Evolutionary conservation across 2,888 invertebrate species (phyloP).

Genomic region (Cryptophagus acutangulus): DNA sequence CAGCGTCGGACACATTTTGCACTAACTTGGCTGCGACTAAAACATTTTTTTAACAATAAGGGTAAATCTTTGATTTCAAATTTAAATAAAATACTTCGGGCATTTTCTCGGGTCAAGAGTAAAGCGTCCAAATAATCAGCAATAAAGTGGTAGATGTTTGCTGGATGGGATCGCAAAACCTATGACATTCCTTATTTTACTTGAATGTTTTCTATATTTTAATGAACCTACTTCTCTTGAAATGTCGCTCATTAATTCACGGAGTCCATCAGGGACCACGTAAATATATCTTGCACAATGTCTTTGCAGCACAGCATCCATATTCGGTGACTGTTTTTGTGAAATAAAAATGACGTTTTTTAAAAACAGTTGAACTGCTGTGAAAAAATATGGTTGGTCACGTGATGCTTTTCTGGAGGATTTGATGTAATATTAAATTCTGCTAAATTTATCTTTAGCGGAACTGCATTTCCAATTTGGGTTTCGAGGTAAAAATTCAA

Average conservation of each 20-base stretch:
- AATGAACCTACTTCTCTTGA: constrained; percentile 57
- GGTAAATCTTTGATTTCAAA: too few species aligned
- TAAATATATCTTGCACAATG: constrained; percentile 50
- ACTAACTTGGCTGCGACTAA: constrained; percentile 43
- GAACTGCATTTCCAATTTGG: too few species aligned
- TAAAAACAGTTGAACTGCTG: background rate
- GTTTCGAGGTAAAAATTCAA: too few species aligned
- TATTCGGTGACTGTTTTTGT: constrained; percentile 19
- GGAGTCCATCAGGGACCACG: constrained; percentile 61
- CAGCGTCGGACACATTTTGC: constrained; percentile 40
- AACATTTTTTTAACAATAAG: constrained; percentile 13
- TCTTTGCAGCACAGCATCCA: constrained; percentile 42
- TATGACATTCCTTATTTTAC: constrained; percentile 33
- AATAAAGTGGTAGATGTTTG: constrained; percentile 60
- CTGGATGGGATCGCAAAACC: constrained; percentile 66
- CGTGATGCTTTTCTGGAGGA: too few species aligned
- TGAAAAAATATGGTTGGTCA: background rate
- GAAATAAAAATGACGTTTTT: constrained; percentile 1
- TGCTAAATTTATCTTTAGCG: too few species aligned
- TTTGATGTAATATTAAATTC: too few species aligned
- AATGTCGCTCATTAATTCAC: constrained; percentile 67
- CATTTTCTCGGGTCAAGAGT: constrained; percentile 60
- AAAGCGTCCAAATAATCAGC: constrained; percentile 64
- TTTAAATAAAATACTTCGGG: constrained; percentile 33
- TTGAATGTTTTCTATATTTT: constrained; percentile 7